Conservation (phyloP, 2,888 invertebrate species). For the Acrocyrtus sp. region DNA sequence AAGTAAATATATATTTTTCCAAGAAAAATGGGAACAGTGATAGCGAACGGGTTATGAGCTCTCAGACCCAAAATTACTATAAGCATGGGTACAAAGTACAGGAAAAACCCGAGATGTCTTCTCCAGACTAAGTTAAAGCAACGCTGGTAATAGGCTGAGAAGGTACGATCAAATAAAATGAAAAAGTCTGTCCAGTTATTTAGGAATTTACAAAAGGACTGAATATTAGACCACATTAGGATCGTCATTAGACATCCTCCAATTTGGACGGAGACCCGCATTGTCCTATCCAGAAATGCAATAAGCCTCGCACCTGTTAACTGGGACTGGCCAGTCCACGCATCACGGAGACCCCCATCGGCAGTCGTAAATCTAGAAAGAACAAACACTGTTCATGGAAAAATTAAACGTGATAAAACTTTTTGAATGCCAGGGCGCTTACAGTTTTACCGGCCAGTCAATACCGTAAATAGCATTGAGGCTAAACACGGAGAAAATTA, state of each 20-base stretch:
- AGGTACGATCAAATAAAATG: background rate
- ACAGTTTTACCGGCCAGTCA: slow-evolving; percentile 11
- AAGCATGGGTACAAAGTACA: slow-evolving; percentile 9
- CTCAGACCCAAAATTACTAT: background rate
- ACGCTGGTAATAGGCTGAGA: background rate
- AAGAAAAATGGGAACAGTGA: background rate
- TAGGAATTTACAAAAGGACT: slow-evolving; percentile 17
- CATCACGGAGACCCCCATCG: background rate
- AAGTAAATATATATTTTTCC: background rate
- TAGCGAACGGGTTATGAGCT: background rate
- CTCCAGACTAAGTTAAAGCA: background rate
- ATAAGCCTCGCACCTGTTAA: slow-evolving; percentile 14
- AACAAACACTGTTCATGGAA: background rate
- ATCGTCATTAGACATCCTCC: background rate
- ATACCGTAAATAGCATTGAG: background rate
- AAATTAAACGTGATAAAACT: background rate
- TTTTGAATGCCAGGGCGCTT: background rate
- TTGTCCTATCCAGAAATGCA: background rate
- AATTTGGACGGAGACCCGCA: background rate
- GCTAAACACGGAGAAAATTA: background rate
- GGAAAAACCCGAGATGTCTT: background rate
- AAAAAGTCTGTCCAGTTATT: slow-evolving; percentile 19
- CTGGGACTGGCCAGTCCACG: slow-evolving; percentile 3
- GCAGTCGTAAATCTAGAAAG: background rate
- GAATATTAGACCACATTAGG: background rate